phyloP scores from a whole-genome alignment of 2,888 invertebrate genomes.

The Lepetodrilus schrolli region DNA sequence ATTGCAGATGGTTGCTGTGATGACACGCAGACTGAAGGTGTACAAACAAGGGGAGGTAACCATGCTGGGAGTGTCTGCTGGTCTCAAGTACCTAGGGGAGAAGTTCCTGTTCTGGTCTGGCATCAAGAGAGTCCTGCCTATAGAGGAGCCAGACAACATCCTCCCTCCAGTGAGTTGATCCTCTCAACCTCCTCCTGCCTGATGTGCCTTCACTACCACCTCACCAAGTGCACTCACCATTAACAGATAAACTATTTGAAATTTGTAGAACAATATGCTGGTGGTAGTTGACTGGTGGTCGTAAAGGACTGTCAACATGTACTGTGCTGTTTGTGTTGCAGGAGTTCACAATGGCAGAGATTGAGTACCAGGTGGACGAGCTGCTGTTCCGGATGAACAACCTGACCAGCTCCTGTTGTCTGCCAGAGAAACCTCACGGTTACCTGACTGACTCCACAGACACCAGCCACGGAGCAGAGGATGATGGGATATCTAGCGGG shows the following conservation, averaged over 20 bases:
- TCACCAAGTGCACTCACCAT: too few relatives aligned
- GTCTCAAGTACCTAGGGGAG: slow-evolving; percentile 62
- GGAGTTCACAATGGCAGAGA: slow-evolving; percentile 75
- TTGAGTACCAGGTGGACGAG: slow-evolving; percentile 75
- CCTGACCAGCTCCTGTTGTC: slow-evolving; percentile 67
- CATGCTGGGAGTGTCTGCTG: slow-evolving; percentile 60
- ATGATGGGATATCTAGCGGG: slow-evolving; percentile 70
- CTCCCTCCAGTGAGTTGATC: slow-evolving; percentile 68
- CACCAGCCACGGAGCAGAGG: slow-evolving; percentile 65
- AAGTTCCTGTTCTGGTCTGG: slow-evolving; percentile 59
- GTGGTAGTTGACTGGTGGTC: too few relatives aligned
- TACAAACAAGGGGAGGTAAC: slow-evolving; percentile 54
- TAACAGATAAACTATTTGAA: too few relatives aligned
- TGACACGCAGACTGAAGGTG: slow-evolving; percentile 62
- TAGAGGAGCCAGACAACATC: slow-evolving; percentile 59
- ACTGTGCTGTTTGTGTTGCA: slow-evolving; percentile 44
- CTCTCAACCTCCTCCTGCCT: neutral
- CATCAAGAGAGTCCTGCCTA: slow-evolving; percentile 38
- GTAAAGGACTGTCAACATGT: too few relatives aligned
- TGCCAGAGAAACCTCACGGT: slow-evolving; percentile 70
- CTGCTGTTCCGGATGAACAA: slow-evolving; percentile 74
- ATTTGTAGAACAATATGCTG: too few relatives aligned
- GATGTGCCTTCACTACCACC: too few relatives aligned
- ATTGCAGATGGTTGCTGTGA: slow-evolving; percentile 67
- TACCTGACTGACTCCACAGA: slow-evolving; percentile 72